Evolutionary conservation across 2,888 invertebrate species (phyloP).

Genomic region (Eurois occulta): DNA sequence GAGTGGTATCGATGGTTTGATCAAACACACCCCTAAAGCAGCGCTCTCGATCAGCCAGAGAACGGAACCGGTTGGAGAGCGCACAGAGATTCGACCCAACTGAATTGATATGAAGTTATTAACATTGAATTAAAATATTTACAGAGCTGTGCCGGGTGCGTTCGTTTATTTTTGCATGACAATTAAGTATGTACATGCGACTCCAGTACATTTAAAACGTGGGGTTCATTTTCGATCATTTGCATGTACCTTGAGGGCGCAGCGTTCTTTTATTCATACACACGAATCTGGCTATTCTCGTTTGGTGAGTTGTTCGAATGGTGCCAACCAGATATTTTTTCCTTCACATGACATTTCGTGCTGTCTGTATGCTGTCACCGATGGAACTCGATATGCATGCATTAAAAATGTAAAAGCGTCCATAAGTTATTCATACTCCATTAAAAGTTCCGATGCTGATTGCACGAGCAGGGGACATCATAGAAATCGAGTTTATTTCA

Average conservation of each 20-base stretch:
- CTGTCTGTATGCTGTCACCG: constrained; percentile 67
- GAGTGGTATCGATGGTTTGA: constrained; percentile 78
- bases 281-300: constrained; percentile 85
- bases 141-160: constrained; percentile 79
- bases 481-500: constrained; percentile 68
- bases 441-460: constrained; percentile 61
- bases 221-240: constrained; percentile 78
- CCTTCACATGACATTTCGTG: constrained; percentile 75
- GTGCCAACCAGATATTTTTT: constrained; percentile 82
- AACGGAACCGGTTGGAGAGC: constrained; percentile 79
- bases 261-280: constrained; percentile 84
- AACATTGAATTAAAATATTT: constrained; percentile 87
- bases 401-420: constrained; percentile 69
- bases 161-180: constrained; percentile 86
- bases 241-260: constrained; percentile 81
- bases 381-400: constrained; percentile 71
- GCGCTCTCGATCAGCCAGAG: constrained; percentile 68
- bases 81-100: constrained; percentile 69
- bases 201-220: constrained; percentile 74
- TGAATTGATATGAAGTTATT: constrained; percentile 83
- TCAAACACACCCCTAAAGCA: constrained; percentile 71
- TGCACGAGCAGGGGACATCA: constrained; percentile 52
- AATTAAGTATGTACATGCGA: constrained; percentile 81
- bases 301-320: constrained; percentile 82
- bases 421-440: constrained; percentile 65